Evolutionary conservation across 1,140 invertebrate genomes (phyloP), one percentile per base, ranked within the genome.

Genomic region (Drosophila quadrilineata): DNA sequence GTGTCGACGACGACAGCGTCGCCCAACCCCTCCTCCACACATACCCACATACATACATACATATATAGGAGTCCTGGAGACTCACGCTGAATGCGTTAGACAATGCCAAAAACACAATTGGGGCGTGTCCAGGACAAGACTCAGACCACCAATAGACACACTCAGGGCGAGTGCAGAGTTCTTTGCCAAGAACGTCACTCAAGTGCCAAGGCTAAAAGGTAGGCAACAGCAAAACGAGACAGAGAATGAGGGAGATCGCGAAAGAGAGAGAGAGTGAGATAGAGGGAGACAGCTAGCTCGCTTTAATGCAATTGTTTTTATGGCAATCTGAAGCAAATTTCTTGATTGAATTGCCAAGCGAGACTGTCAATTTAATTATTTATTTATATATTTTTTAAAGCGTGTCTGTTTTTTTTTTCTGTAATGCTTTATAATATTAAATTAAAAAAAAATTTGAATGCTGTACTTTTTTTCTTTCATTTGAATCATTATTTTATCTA

Each of bases 91-190:
- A 68, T 66, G 69, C 77, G 77, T 75, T 63, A 68, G 73, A 82
- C 77, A 82, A 82, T 84, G 79, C 77, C 77, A 77, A 82, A 84
- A 82, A 82, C 77, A 82, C 77, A 84, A 82, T 82, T 82, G 77
- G 74, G 77, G 77, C 77, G 77, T 82, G 77, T 76, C 76, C 77
- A 46, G 40, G 40, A 62, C 48, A 60, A n/a, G n/a, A n/a, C n/a
- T n/a, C n/a, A n/a, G n/a, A n/a, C n/a, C 50, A 43, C 54, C 36
- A 60, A 54, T 22, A 50, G 36, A 31, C n/a, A n/a, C n/a, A n/a
- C n/a, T n/a, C n/a, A n/a, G n/a, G 50, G 45, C 28, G 49, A 58
- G 59, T 31, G 53, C 12, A 41, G 4, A 10, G 17, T 12, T 3
- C 10, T 6, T 28, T 22, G 48, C 6, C n/a, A 22, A 24, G 12